Conservation (phyloP, 2,888 invertebrate genomes). For the Euplagia quadripunctaria region DNA sequence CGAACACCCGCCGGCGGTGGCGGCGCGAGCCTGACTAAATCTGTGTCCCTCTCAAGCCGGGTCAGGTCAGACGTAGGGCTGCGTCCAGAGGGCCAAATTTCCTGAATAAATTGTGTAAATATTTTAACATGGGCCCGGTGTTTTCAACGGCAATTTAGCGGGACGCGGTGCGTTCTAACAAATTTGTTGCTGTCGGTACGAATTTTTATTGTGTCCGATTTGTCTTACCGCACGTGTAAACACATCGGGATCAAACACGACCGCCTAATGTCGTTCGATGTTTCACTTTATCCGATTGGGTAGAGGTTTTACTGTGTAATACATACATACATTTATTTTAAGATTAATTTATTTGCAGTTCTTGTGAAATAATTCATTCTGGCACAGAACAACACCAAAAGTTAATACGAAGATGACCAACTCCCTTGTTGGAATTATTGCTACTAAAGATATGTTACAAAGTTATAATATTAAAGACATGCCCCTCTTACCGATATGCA, state of each 20-base stretch:
- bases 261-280: constrained; percentile 48
- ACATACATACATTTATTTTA: constrained; percentile 4
- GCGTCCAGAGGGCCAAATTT: constrained; percentile 62
- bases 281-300: constrained; percentile 39
- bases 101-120: constrained; percentile 63
- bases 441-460: neutral
- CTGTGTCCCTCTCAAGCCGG: constrained; percentile 81
- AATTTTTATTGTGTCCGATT: constrained; percentile 58
- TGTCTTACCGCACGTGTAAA: constrained; percentile 51
- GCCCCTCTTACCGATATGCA: too few species aligned
- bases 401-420: too few species aligned
- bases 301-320: constrained; percentile 29
- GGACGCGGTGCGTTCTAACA: constrained; percentile 53
- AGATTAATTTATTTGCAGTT: neutral
- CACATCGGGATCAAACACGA: constrained; percentile 42
- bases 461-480: too few species aligned
- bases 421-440: too few species aligned
- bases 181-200: constrained; percentile 58
- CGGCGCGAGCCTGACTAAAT: constrained; percentile 85
- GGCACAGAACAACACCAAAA: neutral
- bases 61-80: constrained; percentile 79
- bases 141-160: constrained; percentile 61
- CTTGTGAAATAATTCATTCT: neutral
- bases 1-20: constrained; percentile 75
- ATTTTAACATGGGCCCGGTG: constrained; percentile 56